These are phyloP conservation scores for Serilophus lunatus DNA, from an alignment of 2,113 vertebrate genomes.

Conservation along the genomic window DNA sequence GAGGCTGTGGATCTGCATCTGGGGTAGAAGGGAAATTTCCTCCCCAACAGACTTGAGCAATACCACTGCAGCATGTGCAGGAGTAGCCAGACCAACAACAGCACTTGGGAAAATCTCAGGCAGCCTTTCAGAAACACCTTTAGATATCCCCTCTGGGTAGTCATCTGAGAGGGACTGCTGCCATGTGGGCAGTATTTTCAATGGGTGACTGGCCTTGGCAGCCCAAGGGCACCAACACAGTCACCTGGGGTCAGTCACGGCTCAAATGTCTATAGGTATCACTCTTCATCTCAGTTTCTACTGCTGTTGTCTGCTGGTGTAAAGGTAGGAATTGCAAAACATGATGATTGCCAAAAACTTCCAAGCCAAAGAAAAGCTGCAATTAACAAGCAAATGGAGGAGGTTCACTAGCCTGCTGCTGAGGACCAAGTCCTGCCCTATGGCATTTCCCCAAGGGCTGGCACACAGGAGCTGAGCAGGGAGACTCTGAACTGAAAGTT, in stretches of 20 bases:
- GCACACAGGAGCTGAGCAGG: not conserved
- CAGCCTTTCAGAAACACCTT: not conserved
- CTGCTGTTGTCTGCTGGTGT: not conserved
- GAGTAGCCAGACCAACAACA: not conserved
- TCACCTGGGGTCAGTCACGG: not conserved
- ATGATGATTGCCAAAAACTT: not conserved
- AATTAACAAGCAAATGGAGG: not conserved
- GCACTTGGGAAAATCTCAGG: rapidly evolving
- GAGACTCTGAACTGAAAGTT: not conserved
- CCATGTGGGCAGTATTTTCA: not conserved
- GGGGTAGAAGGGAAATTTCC: not conserved
- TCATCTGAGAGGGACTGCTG: not conserved
- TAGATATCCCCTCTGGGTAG: not conserved
- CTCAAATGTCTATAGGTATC: not conserved
- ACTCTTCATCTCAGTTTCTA: not conserved
- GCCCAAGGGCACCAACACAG: not conserved
- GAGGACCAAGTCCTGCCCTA: not conserved
- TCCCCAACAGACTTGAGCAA: not conserved
- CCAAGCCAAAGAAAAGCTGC: not conserved
- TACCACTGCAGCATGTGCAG: not conserved
- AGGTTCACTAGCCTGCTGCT: not conserved
- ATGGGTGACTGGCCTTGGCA: not conserved
- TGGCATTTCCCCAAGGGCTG: not conserved
- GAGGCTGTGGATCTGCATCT: not conserved
- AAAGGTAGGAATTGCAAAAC: not conserved